Conservation (phyloP, 2,797 vertebrate species). For the Nasua narica region DNA sequence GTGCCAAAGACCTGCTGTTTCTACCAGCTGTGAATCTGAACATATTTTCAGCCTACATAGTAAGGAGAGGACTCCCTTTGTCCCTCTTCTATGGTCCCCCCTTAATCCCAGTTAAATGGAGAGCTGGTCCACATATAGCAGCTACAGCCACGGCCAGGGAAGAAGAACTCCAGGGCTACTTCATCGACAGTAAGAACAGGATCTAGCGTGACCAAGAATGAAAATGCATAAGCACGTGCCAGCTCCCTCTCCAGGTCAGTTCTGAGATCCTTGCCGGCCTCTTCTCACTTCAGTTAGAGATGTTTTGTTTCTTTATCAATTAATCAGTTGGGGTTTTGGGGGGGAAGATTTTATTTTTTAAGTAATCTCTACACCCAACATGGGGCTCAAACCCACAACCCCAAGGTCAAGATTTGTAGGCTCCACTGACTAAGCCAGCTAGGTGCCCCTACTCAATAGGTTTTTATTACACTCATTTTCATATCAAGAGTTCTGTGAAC, state of each 20-base stretch:
- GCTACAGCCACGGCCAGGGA: background rate
- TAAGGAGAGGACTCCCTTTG: background rate
- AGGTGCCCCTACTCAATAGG: background rate
- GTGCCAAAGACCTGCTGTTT: background rate
- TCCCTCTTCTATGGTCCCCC: background rate
- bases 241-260: background rate
- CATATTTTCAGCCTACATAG: background rate
- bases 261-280: background rate
- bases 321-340: background rate
- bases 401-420: background rate
- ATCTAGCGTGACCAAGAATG: background rate
- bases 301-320: background rate
- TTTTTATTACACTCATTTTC: background rate
- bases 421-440: background rate
- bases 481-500: background rate
- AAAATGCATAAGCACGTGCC: background rate
- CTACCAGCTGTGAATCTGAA: background rate
- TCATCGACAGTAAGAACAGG: background rate
- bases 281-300: background rate
- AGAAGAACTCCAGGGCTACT: background rate
- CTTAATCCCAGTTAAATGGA: background rate
- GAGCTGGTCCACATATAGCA: background rate
- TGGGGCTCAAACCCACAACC: background rate
- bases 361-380: background rate
- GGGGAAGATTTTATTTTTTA: background rate